A percentile compares a stretch with the other conserved stretches of the same genome.
phyloP scores from a whole-genome alignment of 2,888 invertebrate genomes.

The Eretmocerus hayati region DNA sequence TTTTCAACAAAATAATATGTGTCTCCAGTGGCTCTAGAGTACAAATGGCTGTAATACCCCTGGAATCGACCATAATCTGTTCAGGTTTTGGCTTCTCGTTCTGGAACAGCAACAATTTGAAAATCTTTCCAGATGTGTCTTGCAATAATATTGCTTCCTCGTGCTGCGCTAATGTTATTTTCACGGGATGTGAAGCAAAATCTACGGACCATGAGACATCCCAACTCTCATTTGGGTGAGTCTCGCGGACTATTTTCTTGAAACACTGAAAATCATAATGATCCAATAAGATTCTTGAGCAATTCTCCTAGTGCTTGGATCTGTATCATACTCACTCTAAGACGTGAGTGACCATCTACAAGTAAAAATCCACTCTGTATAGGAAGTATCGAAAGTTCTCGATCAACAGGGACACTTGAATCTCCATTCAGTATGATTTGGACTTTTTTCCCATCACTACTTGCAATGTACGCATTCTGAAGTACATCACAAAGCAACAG shows the following conservation, averaged over 20 bases:
- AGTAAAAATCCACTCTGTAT: slow-evolving; percentile 27
- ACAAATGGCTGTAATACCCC: slow-evolving; percentile 18
- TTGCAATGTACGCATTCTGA: slow-evolving; percentile 28
- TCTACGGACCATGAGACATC: slow-evolving; percentile 27
- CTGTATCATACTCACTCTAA: slow-evolving; percentile 24
- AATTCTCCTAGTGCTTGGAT: neutral
- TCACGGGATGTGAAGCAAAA: slow-evolving; percentile 24
- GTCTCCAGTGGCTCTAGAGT: slow-evolving; percentile 19
- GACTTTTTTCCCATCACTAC: slow-evolving; percentile 27
- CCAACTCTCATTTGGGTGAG: slow-evolving; percentile 26
- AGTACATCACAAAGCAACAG: slow-evolving; percentile 29
- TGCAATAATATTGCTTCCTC: slow-evolving; percentile 30
- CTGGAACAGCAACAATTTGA: slow-evolving; percentile 24
- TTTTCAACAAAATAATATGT: slow-evolving; percentile 23
- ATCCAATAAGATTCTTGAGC: neutral
- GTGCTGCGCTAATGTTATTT: slow-evolving; percentile 21
- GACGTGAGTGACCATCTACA: slow-evolving; percentile 23
- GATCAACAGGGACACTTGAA: neutral
- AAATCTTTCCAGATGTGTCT: slow-evolving; percentile 27
- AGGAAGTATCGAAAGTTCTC: slow-evolving; percentile 19
- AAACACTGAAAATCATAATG: slow-evolving; percentile 30
- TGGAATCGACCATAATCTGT: slow-evolving; percentile 22
- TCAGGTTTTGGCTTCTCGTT: slow-evolving; percentile 25
- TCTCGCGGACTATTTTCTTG: slow-evolving; percentile 25
- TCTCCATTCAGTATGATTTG: slow-evolving; percentile 22